phyloP scores from a whole-genome alignment of 2,113 vertebrate genomes.

The Corvus hawaiiensis region DNA sequence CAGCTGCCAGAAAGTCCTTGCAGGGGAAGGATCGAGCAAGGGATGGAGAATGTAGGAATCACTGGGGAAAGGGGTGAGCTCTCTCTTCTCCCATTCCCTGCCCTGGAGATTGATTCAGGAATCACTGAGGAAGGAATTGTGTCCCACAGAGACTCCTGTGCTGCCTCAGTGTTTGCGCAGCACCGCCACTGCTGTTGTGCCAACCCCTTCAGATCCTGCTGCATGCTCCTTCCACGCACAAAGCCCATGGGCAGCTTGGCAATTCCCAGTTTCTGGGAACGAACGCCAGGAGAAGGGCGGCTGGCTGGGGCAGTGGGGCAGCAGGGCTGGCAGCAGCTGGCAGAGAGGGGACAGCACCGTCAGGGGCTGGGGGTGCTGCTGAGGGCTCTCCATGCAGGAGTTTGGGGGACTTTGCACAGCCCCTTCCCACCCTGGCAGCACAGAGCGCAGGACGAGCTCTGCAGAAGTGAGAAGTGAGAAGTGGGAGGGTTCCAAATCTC shows the following conservation, averaged over 20 bases:
- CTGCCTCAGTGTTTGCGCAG: background rate
- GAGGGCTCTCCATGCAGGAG: background rate
- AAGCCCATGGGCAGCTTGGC: fast-evolving
- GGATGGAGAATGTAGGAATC: background rate
- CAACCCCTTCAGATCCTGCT: background rate
- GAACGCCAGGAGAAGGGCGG: background rate
- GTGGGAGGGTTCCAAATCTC: background rate
- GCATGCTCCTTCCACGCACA: background rate
- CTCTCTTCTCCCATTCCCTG: background rate
- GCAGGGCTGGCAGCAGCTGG: background rate
- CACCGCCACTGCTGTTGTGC: background rate
- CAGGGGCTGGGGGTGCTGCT: background rate
- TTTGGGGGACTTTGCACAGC: background rate
- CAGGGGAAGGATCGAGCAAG: background rate
- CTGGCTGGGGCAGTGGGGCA: background rate
- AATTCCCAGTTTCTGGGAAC: background rate
- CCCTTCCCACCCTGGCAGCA: background rate
- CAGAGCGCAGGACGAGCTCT: background rate
- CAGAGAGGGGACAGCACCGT: background rate
- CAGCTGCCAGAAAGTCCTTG: background rate
- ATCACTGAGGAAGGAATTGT: background rate
- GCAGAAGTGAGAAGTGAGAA: background rate
- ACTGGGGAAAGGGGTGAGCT: background rate
- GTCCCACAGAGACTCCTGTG: background rate
- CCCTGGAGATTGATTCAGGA: background rate